Evolutionary conservation across 35 echinoderm and acorn worm species (phyloP).

Genomic region (Heliocidaris erythrogramma): DNA sequence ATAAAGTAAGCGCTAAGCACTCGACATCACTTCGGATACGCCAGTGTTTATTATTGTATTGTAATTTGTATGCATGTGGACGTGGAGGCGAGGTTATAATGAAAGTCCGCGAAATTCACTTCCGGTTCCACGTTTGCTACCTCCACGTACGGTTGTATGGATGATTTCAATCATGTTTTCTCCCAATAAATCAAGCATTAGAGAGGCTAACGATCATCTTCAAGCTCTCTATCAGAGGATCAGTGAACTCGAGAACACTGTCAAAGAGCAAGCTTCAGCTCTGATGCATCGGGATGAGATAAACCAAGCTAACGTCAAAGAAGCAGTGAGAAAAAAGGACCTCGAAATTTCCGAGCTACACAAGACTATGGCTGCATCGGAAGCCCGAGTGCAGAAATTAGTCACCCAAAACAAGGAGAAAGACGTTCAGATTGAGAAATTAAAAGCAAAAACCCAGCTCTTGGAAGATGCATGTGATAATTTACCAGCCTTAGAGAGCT

Average conservation of each 20-base stretch:
- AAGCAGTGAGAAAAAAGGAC: constrained; percentile 53
- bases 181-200: constrained; percentile 72
- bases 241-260: constrained; percentile 71
- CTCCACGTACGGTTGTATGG: too few species aligned
- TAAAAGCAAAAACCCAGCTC: constrained; percentile 48
- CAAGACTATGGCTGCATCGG: constrained; percentile 56
- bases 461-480: constrained; percentile 54
- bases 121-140: not conserved
- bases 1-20: too few species aligned
- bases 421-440: constrained; percentile 45
- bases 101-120: constrained; percentile 41
- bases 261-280: constrained; percentile 81
- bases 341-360: constrained; percentile 62
- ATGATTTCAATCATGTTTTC: constrained; percentile 34
- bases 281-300: constrained; percentile 72
- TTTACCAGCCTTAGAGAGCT: constrained; percentile 47
- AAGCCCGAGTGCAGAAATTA: constrained; percentile 55
- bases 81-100: constrained; percentile 10
- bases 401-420: constrained; percentile 49
- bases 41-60: too few species aligned
- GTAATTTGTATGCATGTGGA: not conserved
- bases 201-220: constrained; percentile 82
- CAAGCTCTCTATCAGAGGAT: constrained; percentile 76
- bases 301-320: constrained; percentile 28
- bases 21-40: too few species aligned